Percentiles rank a stretch among this genome's conserved stretches.
These are phyloP conservation scores for Sinelater perroti DNA, from an alignment of 2,888 invertebrate species.

Conservation along the genomic window DNA sequence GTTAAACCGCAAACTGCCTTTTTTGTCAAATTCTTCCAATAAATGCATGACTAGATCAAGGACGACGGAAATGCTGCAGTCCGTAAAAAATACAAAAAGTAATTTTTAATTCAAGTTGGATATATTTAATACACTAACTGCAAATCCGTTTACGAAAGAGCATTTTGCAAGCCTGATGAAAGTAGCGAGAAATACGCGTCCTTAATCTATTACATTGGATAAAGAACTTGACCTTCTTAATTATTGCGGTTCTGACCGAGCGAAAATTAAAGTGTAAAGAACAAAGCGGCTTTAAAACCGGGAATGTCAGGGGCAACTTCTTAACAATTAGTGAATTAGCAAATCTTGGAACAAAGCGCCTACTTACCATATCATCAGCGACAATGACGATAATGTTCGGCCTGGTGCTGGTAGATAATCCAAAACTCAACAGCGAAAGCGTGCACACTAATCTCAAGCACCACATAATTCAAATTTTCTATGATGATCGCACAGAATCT, in stretches of 20 bases:
- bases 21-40: too few relatives aligned
- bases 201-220: neutral
- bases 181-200: constrained; percentile 4
- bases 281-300: neutral
- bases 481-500: neutral
- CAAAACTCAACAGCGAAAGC: constrained; percentile 11
- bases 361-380: constrained; percentile 82
- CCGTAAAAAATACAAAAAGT: too few relatives aligned
- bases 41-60: too few relatives aligned
- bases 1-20: too few relatives aligned
- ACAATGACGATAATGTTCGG: constrained; percentile 81
- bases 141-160: too few relatives aligned
- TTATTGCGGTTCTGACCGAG: neutral
- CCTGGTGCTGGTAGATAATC: constrained; percentile 41
- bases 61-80: too few relatives aligned
- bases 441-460: constrained; percentile 24
- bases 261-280: constrained; percentile 5
- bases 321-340: neutral
- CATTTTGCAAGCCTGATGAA: too few relatives aligned
- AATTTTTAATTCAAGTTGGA: too few relatives aligned
- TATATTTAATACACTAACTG: too few relatives aligned
- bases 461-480: constrained; percentile 7
- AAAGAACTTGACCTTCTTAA: constrained; percentile 16
- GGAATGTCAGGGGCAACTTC: constrained; percentile 6
- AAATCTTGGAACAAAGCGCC: too few relatives aligned